Evolutionary conservation across 1,140 invertebrate species (phyloP).

Genomic region (Steinernema khuongi): DNA sequence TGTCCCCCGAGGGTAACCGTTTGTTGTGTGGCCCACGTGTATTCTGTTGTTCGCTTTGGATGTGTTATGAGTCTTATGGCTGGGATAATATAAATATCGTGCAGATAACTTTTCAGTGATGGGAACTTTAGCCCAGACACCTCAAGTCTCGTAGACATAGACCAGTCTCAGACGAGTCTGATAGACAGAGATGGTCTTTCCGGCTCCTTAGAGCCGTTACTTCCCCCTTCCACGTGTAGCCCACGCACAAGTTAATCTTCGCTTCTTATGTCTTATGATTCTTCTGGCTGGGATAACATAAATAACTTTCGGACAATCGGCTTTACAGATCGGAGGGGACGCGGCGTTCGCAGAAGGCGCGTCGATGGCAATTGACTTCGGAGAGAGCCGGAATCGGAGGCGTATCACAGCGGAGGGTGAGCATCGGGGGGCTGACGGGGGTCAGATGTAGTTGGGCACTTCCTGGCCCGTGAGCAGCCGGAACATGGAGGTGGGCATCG

Average conservation of each 20-base stretch:
- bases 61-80: neutral
- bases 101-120: no score
- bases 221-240: no score
- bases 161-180: no score
- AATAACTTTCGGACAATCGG: neutral
- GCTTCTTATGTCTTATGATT: neutral
- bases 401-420: neutral
- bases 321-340: neutral
- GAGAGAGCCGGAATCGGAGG: neutral
- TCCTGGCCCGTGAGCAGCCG: constrained; percentile 95
- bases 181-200: no score
- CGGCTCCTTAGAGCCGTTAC: no score
- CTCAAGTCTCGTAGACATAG: no score
- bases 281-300: neutral
- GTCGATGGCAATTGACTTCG: constrained; percentile 1
- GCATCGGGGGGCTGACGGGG: neutral
- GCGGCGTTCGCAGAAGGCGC: neutral
- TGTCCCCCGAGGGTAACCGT: neutral
- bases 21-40: neutral
- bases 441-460: constrained; percentile 87
- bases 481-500: constrained; percentile 99
- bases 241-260: no score
- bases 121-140: no score
- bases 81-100: neutral
- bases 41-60: neutral